A percentile compares a stretch with the other conserved stretches of the same genome.
Conservation (phyloP, 2,113 vertebrate genomes). For the Microcebus murinus region DNA sequence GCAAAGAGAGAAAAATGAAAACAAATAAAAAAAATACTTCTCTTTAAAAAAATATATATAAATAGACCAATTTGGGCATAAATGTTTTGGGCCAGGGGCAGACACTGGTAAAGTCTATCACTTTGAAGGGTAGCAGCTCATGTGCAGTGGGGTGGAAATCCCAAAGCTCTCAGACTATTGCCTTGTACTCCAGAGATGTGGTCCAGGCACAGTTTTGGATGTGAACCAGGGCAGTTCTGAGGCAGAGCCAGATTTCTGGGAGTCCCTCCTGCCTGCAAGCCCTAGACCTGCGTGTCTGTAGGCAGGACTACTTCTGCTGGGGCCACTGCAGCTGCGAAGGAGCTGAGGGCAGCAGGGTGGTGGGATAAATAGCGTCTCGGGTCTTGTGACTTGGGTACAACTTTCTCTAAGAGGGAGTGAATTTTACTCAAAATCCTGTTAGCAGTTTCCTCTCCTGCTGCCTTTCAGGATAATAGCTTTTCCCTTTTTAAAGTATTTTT, state of each 20-base stretch:
- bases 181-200: not conserved
- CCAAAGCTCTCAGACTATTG: not conserved
- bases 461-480: not conserved
- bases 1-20: not conserved
- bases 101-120: not conserved
- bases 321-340: rapidly evolving
- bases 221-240: not conserved
- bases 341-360: no score
- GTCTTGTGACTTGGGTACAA: not conserved
- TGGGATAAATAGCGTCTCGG: rapidly evolving
- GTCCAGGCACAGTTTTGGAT: not conserved
- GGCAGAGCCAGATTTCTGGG: not conserved
- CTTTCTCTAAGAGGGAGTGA: not conserved
- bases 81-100: not conserved
- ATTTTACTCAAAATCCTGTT: not conserved
- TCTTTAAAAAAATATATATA: not conserved
- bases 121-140: not conserved
- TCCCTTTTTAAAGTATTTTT: not conserved
- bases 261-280: not conserved
- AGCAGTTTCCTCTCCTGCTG: not conserved
- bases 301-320: not conserved
- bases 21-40: not conserved
- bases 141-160: no score
- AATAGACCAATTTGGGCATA: not conserved
- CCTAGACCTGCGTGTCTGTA: not conserved